Percentiles rank a stretch among this genome's conserved stretches.
phyloP scores from a whole-genome alignment of 2,888 invertebrate species.

The Agrilus mali region DNA sequence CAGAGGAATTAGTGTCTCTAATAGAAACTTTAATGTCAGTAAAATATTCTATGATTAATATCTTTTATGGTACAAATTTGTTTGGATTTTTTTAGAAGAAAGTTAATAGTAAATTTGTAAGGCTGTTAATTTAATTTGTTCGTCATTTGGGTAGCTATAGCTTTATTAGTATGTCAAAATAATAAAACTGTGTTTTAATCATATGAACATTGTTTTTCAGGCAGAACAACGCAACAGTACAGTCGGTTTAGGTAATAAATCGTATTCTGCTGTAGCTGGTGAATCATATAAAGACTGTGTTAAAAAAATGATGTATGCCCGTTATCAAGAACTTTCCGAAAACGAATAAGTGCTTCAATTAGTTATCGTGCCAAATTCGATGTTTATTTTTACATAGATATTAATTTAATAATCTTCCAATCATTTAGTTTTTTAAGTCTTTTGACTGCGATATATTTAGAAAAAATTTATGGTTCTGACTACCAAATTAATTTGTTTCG shows the following conservation, averaged over 20 bases:
- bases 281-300: slow-evolving; percentile 84
- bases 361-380: neutral
- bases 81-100: neutral
- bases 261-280: slow-evolving; percentile 66
- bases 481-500: no score
- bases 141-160: neutral
- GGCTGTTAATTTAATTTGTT: no score
- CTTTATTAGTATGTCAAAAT: neutral
- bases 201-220: slow-evolving; percentile 25
- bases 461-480: neutral
- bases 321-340: slow-evolving; percentile 70
- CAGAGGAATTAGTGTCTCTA: neutral
- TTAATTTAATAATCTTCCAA: no score
- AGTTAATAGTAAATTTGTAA: no score
- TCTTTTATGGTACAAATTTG: neutral
- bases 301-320: slow-evolving; percentile 77
- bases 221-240: slow-evolving; percentile 44
- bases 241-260: slow-evolving; percentile 79
- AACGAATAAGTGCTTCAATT: slow-evolving; percentile 30
- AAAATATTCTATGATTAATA: neutral
- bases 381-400: no score
- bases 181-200: neutral
- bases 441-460: neutral
- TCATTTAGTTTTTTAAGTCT: neutral
- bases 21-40: neutral